Percentiles rank a stretch among this genome's conserved stretches.
These are phyloP conservation scores for Athrips mouffetella DNA, from an alignment of 2,888 invertebrate genomes.

Conservation along the genomic window DNA sequence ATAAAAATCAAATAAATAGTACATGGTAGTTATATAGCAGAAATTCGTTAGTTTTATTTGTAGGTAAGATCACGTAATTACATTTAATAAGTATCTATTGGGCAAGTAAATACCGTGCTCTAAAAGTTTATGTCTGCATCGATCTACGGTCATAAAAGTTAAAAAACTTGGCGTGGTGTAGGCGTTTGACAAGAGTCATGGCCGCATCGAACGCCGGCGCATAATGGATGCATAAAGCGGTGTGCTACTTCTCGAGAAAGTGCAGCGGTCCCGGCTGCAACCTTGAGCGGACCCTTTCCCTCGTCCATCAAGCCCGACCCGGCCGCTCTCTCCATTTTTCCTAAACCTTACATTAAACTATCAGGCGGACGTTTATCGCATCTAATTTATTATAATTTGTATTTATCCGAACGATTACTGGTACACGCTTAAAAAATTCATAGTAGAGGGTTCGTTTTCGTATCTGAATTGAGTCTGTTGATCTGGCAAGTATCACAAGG, in stretches of 20 bases:
- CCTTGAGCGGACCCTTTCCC: constrained; percentile 73
- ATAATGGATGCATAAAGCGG: constrained; percentile 65
- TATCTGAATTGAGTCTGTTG: background rate
- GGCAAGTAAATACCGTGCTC: too few species aligned
- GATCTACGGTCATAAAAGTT: constrained; percentile 27
- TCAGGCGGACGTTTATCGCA: constrained; percentile 63
- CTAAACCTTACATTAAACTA: constrained; percentile 63
- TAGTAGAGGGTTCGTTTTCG: background rate
- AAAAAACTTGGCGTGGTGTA: constrained; percentile 41
- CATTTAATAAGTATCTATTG: too few species aligned
- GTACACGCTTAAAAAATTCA: background rate
- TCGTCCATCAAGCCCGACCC: constrained; percentile 64
- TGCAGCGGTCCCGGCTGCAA: constrained; percentile 57
- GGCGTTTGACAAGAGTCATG: constrained; percentile 52
- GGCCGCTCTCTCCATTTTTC: constrained; percentile 56
- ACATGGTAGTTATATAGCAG: too few species aligned
- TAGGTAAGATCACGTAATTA: too few species aligned
- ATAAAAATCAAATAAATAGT: too few species aligned
- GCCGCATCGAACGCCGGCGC: constrained; percentile 46
- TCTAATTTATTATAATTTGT: constrained; percentile 40
- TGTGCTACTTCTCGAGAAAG: constrained; percentile 71
- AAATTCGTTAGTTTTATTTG: too few species aligned
- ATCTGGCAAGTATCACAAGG: constrained; percentile 34
- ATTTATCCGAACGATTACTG: background rate
- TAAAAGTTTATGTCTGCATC: constrained; percentile 8